Base-by-base conservation (phyloP, 2,113 vertebrate genomes). In the Catagonus wagneri region DNA sequence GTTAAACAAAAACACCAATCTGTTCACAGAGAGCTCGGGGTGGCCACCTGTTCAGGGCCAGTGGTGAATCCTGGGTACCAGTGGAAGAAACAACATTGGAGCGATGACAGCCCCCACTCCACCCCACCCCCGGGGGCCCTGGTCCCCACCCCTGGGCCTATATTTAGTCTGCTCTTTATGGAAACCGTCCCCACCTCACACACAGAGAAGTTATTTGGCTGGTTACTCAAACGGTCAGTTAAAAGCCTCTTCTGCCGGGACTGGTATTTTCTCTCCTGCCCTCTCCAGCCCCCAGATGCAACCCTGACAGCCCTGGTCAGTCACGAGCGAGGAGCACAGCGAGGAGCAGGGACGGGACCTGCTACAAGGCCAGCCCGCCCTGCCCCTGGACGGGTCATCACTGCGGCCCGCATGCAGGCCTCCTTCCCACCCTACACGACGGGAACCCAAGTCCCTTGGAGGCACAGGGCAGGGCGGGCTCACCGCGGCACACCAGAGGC, bases 1-100 rank as follows among this genome's bases (percentile, higher is more conserved):
- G 66, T 93, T 90, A 90, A 96, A 93, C 97, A 96, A 84, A 95
- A 96, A 90, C 97, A 84, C 96, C 93, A 65, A 93, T 89, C 97
- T 96, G 97, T 86, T 96, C 93, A 88, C 94, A 9, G 95, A 88
- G 78, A 52, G 52, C 50, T 16, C 60, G 0, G 95, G 95, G 94
- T 44, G 84, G 91, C 90, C 96, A 97, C 95, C 96, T 97, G 97
- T 75, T 93, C 89, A 1, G 0, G 89, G 72, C 34, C 23, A 72
- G 90, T 65, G 92, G 94, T 10, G 4, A 32, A 86, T 72, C 32
- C 88, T n/a, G 88, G 90, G 52, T 22, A 52, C 61, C 94, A 60
- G 66, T 5, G 79, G 83, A 61, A 90, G 80, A 83, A 89, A 93
- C 96, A 79, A 52, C 34, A 75, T 39, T 34, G 4, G 29, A 29